These are phyloP conservation scores for Euglossa dilemma DNA, from an alignment of 1,140 invertebrate species.

Conservation along the genomic window DNA sequence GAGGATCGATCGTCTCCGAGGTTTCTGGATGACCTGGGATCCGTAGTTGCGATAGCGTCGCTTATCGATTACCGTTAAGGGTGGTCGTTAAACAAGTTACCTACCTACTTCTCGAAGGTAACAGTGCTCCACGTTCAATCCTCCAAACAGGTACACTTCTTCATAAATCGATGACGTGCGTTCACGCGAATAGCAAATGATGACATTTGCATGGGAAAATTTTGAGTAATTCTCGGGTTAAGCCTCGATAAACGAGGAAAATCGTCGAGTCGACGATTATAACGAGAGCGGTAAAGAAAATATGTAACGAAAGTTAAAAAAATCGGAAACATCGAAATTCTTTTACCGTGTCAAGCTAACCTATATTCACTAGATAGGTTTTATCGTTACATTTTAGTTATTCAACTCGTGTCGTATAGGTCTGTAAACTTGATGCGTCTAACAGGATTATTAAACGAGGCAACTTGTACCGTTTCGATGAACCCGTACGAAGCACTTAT, in stretches of 20 bases:
- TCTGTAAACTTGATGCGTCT: neutral
- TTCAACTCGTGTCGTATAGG: too few species aligned
- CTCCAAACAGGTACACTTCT: neutral
- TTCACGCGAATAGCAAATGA: neutral
- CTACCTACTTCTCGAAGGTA: slow-evolving; percentile 16
- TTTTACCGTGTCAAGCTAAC: too few species aligned
- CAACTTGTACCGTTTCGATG: neutral
- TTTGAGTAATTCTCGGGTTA: neutral
- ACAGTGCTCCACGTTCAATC: slow-evolving; percentile 5
- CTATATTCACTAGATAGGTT: too few species aligned
- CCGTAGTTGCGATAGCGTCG: slow-evolving; percentile 26
- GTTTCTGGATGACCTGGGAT: slow-evolving; percentile 24
- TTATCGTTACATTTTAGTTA: too few species aligned
- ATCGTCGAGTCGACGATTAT: neutral
- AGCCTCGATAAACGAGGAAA: neutral
- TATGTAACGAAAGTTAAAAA: too few species aligned
- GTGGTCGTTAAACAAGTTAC: slow-evolving; percentile 38
- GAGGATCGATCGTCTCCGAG: slow-evolving; percentile 28
- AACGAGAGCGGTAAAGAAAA: neutral
- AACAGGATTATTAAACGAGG: neutral
- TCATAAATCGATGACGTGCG: neutral
- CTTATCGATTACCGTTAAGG: slow-evolving; percentile 43
- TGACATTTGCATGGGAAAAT: neutral
- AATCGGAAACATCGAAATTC: too few species aligned
- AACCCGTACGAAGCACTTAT: neutral